A percentile compares a stretch with the other conserved stretches of the same genome.
Conservation (phyloP, 1,140 invertebrate genomes). For the Drosophila ercepeae region DNA sequence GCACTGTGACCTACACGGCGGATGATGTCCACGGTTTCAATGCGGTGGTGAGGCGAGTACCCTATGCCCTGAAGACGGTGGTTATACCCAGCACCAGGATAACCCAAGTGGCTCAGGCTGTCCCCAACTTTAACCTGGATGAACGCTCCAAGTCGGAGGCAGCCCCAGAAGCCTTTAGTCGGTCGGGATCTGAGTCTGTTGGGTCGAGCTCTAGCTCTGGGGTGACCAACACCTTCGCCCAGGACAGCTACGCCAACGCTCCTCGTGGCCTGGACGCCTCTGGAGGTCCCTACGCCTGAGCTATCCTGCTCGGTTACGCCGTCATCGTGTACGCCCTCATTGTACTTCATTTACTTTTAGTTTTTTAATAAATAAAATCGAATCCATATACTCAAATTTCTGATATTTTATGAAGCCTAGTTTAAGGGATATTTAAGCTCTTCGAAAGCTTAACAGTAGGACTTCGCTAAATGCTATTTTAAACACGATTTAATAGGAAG, state of each 20-base stretch:
- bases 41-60: slow-evolving; percentile 84
- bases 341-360: slow-evolving; percentile 50
- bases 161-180: background rate
- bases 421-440: slow-evolving; percentile 11
- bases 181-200: background rate
- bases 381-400: background rate
- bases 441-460: slow-evolving; percentile 10
- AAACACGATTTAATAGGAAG: background rate
- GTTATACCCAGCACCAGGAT: slow-evolving; percentile 14
- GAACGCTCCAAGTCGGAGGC: slow-evolving; percentile 33
- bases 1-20: slow-evolving; percentile 85
- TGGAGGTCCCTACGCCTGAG: slow-evolving; percentile 49
- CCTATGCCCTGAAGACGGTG: slow-evolving; percentile 51
- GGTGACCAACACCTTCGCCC: slow-evolving; percentile 10
- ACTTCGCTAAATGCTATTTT: background rate
- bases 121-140: slow-evolving; percentile 20
- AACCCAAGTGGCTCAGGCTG: background rate
- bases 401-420: slow-evolving; percentile 3
- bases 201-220: slow-evolving; percentile 4
- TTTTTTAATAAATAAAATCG: slow-evolving; percentile 44
- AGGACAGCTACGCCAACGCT: slow-evolving; percentile 44
- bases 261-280: slow-evolving; percentile 40
- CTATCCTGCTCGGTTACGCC: slow-evolving; percentile 18
- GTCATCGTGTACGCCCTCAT: slow-evolving; percentile 40
- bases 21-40: slow-evolving; percentile 85